Percentiles rank a stretch among this genome's conserved stretches.
Evolutionary conservation across 2,888 invertebrate genomes (phyloP).

Genomic region (Eristalis pertinax): DNA sequence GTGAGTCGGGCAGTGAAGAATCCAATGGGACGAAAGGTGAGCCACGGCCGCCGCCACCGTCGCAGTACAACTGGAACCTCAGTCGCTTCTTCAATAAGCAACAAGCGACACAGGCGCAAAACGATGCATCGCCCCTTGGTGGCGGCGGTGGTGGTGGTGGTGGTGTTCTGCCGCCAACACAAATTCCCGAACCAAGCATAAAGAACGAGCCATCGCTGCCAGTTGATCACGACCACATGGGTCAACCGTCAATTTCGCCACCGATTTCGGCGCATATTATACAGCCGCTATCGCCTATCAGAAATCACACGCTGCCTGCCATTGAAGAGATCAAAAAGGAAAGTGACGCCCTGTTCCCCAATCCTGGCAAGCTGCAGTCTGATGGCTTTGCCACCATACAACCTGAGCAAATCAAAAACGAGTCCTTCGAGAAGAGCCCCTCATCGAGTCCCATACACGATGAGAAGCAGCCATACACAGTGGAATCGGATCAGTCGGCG

Average conservation of each 20-base stretch:
- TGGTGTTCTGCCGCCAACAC: conserved; percentile 45
- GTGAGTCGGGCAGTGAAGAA: conserved; percentile 80
- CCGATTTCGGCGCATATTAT: conserved; percentile 73
- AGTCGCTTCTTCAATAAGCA: conserved; percentile 78
- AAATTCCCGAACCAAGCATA: conserved; percentile 70
- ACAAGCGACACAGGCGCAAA: conserved; percentile 74
- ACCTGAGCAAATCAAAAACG: conserved; percentile 79
- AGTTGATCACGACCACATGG: conserved; percentile 76
- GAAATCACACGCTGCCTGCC: conserved; percentile 60
- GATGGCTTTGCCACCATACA: conserved; percentile 76
- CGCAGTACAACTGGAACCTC: conserved; percentile 78
- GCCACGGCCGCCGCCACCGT: conserved; percentile 75
- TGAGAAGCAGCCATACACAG: conserved; percentile 72
- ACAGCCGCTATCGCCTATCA: conserved; percentile 74
- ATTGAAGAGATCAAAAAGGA: conserved; percentile 78
- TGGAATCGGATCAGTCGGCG: conserved; percentile 73
- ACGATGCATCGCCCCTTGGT: conserved; percentile 75
- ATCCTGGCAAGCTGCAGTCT: conserved; percentile 73
- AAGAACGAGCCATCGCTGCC: conserved; percentile 76
- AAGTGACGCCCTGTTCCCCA: conserved; percentile 73
- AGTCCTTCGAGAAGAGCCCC: conserved; percentile 74
- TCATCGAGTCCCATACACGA: conserved; percentile 74
- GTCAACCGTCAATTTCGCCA: conserved; percentile 71
- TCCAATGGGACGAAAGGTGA: conserved; percentile 78
- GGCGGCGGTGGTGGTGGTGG: conserved; percentile 16